These are phyloP conservation scores for Holothuria scabra DNA, from an alignment of 53 echinoderm and acorn worm species.

Conservation along the genomic window DNA sequence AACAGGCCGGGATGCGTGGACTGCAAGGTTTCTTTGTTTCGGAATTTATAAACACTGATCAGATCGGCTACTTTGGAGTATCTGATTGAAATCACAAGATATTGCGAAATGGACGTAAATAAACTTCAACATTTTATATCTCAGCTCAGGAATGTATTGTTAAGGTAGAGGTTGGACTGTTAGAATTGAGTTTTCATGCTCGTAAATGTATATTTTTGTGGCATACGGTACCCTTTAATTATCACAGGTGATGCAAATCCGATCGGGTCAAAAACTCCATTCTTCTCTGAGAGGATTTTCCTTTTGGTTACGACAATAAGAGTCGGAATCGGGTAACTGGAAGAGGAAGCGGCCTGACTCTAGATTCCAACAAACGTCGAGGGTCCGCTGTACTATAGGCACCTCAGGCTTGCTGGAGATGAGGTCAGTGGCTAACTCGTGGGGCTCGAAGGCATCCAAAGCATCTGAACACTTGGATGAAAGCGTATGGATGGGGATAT, in stretches of 20 bases:
- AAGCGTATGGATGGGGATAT: constrained; percentile 58
- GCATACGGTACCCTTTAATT: constrained; percentile 60
- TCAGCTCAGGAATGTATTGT: constrained; percentile 29
- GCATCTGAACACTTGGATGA: constrained; percentile 59
- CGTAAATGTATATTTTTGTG: too few relatives aligned
- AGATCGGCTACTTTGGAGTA: constrained; percentile 47
- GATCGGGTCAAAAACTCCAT: constrained; percentile 67
- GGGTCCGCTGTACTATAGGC: constrained; percentile 45
- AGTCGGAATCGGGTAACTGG: constrained; percentile 29
- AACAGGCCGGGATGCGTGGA: constrained; percentile 51
- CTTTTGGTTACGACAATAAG: constrained; percentile 36
- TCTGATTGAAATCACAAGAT: constrained; percentile 60
- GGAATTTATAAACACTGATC: constrained; percentile 60
- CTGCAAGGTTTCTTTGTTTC: constrained; percentile 57
- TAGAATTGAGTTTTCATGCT: too few relatives aligned
- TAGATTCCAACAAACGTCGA: constrained; percentile 62
- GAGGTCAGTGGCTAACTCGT: constrained; percentile 59
- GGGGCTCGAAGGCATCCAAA: constrained; percentile 60
- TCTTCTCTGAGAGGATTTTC: constrained; percentile 54
- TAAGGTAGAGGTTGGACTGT: too few relatives aligned
- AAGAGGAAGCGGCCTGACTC: constrained; percentile 47
- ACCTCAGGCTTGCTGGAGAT: constrained; percentile 41
- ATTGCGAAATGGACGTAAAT: constrained; percentile 65
- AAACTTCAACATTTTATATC: constrained; percentile 35
- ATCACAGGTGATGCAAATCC: constrained; percentile 64